phyloP scores from a whole-genome alignment of 1,140 invertebrate species.

The Papilio polyxenes region DNA sequence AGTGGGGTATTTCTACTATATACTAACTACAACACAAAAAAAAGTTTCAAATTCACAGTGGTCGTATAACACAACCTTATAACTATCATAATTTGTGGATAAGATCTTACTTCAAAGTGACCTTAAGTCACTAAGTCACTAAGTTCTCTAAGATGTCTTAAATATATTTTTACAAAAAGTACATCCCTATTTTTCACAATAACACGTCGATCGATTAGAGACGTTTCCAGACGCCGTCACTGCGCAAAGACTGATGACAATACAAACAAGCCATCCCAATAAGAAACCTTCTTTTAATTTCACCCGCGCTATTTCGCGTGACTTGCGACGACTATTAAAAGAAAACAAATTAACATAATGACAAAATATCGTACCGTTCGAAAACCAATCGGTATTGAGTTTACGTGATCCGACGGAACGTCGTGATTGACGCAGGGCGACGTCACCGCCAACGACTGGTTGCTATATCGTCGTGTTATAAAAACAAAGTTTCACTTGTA shows the following conservation, averaged over 20 bases:
- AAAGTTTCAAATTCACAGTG: no score
- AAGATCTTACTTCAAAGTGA: no score
- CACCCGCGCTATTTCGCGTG: conserved; percentile 60
- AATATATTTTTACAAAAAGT: not conserved
- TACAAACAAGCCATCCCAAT: not conserved
- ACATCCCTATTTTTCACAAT: conserved; percentile 56
- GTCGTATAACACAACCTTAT: no score
- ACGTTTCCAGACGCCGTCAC: conserved; percentile 38
- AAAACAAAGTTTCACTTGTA: no score
- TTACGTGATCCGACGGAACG: conserved; percentile 74
- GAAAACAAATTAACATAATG: conserved; percentile 78
- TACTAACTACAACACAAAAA: no score
- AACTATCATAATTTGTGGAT: no score
- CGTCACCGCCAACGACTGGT: conserved; percentile 64
- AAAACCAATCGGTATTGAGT: conserved; percentile 74
- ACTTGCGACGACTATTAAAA: conserved; percentile 70
- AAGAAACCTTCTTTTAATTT: not conserved
- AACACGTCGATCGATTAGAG: conserved; percentile 71
- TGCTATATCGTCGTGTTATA: no score
- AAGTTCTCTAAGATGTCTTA: not conserved
- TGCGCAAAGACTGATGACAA: not conserved
- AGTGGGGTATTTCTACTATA: no score
- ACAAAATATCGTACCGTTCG: conserved; percentile 66
- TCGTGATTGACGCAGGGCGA: conserved; percentile 67
- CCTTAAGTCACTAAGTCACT: no score